Percentiles rank a stretch among this genome's conserved stretches.
These are phyloP conservation scores for Diaphora mendica DNA, from an alignment of 2,888 invertebrate genomes.

Conservation along the genomic window DNA sequence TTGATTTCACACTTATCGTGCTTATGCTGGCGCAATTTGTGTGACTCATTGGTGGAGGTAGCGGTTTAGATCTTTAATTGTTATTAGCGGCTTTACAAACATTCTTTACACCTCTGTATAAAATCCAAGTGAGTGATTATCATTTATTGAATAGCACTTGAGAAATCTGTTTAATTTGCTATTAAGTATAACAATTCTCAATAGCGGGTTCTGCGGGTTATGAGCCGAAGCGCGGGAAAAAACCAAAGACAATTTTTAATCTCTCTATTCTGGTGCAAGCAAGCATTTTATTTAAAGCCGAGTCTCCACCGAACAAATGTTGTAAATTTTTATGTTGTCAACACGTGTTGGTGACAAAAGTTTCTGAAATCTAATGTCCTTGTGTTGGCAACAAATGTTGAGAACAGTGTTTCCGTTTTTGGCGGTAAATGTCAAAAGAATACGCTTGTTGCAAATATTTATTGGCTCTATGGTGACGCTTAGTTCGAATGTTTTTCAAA, in stretches of 20 bases:
- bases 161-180: background rate
- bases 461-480: too few relatives aligned
- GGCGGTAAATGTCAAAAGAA: too few relatives aligned
- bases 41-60: constrained; percentile 24
- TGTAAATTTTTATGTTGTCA: too few relatives aligned
- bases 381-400: too few relatives aligned
- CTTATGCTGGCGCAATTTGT: constrained; percentile 11
- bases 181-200: background rate
- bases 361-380: too few relatives aligned
- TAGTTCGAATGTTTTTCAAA: too few relatives aligned
- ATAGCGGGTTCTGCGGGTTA: background rate
- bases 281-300: too few relatives aligned
- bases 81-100: background rate
- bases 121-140: background rate
- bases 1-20: constrained; percentile 29
- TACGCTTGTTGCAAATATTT: too few relatives aligned
- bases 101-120: background rate
- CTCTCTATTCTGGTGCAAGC: background rate
- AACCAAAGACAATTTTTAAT: background rate
- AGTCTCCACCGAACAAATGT: too few relatives aligned
- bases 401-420: too few relatives aligned
- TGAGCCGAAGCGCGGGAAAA: background rate
- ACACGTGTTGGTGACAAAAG: too few relatives aligned
- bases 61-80: constrained; percentile 1
- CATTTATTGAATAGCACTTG: background rate